Conservation (phyloP, 2,888 invertebrate genomes). For the Baccha elongata region DNA sequence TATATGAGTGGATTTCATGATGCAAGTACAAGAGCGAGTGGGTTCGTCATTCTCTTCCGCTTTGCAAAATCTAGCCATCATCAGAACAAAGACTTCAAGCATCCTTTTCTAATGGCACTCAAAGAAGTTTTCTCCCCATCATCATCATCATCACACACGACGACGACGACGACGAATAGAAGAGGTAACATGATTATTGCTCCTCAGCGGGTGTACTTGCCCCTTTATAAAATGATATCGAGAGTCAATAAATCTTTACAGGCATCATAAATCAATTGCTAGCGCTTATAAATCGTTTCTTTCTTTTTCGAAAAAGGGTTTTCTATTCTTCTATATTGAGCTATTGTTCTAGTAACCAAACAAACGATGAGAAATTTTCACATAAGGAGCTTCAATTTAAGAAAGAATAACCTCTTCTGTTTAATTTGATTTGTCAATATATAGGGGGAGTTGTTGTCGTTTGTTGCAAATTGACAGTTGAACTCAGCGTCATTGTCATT, state of each 20-base stretch:
- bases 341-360: conserved; percentile 40
- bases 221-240: conserved; percentile 47
- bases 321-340: conserved; percentile 4
- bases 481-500: conserved; percentile 35
- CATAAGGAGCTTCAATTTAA: conserved; percentile 52
- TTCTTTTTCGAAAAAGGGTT: conserved; percentile 10
- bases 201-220: conserved; percentile 9
- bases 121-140: conserved; percentile 16
- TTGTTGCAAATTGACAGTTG: conserved; percentile 45
- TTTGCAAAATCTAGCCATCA: conserved; percentile 17
- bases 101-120: conserved; percentile 12
- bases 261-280: conserved; percentile 71
- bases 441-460: conserved; percentile 47
- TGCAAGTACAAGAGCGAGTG: conserved; percentile 39
- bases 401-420: not conserved
- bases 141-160: conserved; percentile 31
- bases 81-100: conserved; percentile 34
- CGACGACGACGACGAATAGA: conserved; percentile 34
- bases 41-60: conserved; percentile 44
- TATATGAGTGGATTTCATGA: conserved; percentile 44
- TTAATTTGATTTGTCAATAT: conserved; percentile 50
- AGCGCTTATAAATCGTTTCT: conserved; percentile 53
- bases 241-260: conserved; percentile 71
- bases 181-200: conserved; percentile 45
- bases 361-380: conserved; percentile 57